Evolutionary conservation across 2,888 invertebrate genomes (phyloP), one percentile per base, ranked within the genome.

Genomic region (Drosophila ustulata): DNA sequence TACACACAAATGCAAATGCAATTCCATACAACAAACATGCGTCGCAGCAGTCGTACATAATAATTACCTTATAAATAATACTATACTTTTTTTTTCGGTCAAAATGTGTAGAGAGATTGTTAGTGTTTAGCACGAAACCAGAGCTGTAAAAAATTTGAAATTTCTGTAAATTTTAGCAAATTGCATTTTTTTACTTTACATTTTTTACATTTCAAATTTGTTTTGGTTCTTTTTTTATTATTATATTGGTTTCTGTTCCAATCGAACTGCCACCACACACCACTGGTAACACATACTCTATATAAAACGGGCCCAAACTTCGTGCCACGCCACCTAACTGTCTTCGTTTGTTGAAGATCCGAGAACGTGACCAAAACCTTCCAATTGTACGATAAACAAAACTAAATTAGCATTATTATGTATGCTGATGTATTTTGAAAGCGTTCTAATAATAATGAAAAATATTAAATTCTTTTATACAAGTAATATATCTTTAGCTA

Each of bases 261-360:
- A 18, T 18, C n/a, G 37, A 37, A 37, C 37, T 37, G 37, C 37
- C 37, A 4, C 8, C 37, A 30, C 2, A 30, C 30, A 30, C 37
- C n/a, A 37, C 39, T 41, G 39, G 18, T 41, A 41, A 41, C 7
- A 70, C 28, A 55, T 49, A 66, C 49, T 50, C 58, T 39, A 23
- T 39, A 23, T 37, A 3, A 37, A 30, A 63, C 70, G 45, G 63
- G 58, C 46, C 65, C 46, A 13, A 49, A 39, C 25, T 57, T 57
- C 59, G 50, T 55, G 61, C 47, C 51, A 55, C 58, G 45, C 57
- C 58, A 47, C 43, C 63, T 58, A 67, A 55, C 64, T 75, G 82
- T 80, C 80, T 80, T 80, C 85, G 80, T 80, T 80, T 84, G 82
- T 81, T 84, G 80, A 80, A 80, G 80, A 80, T 56, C 26, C 13